Evolutionary conservation across 2,797 vertebrate species (phyloP).

Genomic region (Toxotes lorentzi): DNA sequence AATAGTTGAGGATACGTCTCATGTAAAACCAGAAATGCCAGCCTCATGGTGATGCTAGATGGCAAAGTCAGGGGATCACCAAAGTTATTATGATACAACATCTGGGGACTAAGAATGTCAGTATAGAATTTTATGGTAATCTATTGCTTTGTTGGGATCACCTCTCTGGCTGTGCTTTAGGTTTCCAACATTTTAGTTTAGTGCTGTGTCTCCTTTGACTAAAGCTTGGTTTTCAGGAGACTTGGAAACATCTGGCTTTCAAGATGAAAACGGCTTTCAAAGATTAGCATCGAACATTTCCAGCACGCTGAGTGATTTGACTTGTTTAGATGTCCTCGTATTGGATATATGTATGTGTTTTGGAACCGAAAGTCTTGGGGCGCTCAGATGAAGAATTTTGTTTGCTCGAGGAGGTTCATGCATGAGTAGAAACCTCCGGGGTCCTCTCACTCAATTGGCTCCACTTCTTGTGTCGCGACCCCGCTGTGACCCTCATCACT

Average conservation of each 20-base stretch:
- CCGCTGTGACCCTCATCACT: slow-evolving; percentile 66
- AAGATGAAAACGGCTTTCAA: slow-evolving; percentile 4
- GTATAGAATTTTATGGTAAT: no score
- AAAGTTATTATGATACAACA: no score
- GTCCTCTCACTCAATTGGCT: slow-evolving; percentile 47
- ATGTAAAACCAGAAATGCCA: no score
- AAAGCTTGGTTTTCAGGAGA: slow-evolving; percentile 4
- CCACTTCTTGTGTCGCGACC: slow-evolving; percentile 61
- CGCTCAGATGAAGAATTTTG: slow-evolving; percentile 55
- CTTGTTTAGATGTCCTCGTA: slow-evolving; percentile 33
- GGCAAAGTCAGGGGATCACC: no score
- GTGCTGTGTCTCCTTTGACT: neutral
- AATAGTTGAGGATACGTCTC: no score
- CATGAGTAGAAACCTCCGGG: slow-evolving; percentile 41
- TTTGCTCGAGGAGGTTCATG: slow-evolving; percentile 51
- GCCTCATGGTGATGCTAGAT: no score
- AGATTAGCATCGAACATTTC: neutral
- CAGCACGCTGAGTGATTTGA: slow-evolving; percentile 30
- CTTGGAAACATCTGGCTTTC: neutral
- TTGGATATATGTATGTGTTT: slow-evolving; percentile 54
- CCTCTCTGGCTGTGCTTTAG: neutral
- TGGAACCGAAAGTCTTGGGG: slow-evolving; percentile 42
- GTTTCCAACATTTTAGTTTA: neutral
- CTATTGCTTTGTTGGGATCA: no score
- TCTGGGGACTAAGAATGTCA: no score